Evolutionary conservation across 1,140 invertebrate species (phyloP).

Genomic region (Kradibia gibbosae): DNA sequence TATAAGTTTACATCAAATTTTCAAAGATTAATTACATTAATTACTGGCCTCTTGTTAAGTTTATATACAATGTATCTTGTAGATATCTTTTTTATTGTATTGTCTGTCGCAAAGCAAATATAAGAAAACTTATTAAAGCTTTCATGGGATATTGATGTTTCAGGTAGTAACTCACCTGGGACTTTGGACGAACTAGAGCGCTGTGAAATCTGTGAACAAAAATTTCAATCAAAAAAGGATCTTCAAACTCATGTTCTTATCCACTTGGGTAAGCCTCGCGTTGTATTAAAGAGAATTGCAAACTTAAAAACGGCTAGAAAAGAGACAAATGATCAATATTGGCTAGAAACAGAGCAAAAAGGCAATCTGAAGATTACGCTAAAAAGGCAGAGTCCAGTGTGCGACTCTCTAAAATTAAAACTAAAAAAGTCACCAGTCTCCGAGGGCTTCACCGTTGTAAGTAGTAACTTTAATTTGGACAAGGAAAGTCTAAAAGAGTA

Average conservation of each 20-base stretch:
- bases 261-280: slow-evolving; percentile 65
- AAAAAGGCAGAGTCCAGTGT: slow-evolving; percentile 60
- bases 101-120: not conserved
- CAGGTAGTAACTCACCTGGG: slow-evolving; percentile 53
- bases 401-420: slow-evolving; percentile 64
- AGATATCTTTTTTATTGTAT: not conserved
- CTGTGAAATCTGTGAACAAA: slow-evolving; percentile 67
- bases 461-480: slow-evolving; percentile 58
- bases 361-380: slow-evolving; percentile 66
- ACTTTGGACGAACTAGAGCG: slow-evolving; percentile 53
- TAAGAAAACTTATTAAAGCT: not conserved
- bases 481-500: slow-evolving; percentile 48
- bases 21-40: too few relatives aligned
- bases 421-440: slow-evolving; percentile 66
- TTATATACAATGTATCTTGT: too few relatives aligned
- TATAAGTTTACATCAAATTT: too few relatives aligned
- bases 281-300: slow-evolving; percentile 65
- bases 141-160: slow-evolving; percentile 57
- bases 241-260: slow-evolving; percentile 62
- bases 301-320: slow-evolving; percentile 59
- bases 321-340: slow-evolving; percentile 61
- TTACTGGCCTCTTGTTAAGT: too few relatives aligned
- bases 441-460: slow-evolving; percentile 68
- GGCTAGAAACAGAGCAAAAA: slow-evolving; percentile 59
- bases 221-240: slow-evolving; percentile 65